These are phyloP conservation scores for Cydia splendana DNA, from an alignment of 1,140 invertebrate species.

Conservation along the genomic window DNA sequence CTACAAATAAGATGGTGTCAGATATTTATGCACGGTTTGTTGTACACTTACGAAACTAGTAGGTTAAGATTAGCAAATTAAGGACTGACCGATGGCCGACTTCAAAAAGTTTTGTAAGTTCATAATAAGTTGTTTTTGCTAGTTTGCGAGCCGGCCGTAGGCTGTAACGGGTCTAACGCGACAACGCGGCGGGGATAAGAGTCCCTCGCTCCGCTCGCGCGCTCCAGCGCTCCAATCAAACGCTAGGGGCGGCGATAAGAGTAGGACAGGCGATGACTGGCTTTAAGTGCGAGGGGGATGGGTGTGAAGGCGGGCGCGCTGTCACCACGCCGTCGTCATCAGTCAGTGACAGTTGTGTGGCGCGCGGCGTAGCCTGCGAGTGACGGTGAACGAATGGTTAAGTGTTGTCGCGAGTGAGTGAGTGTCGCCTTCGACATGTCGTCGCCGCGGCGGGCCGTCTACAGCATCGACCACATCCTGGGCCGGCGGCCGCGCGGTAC, in stretches of 20 bases:
- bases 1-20: too few relatives aligned
- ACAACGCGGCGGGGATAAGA: conserved; percentile 9
- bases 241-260: conserved; percentile 31
- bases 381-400: conserved; percentile 1
- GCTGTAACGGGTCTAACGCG: conserved; percentile 33
- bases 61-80: neutral
- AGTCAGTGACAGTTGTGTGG: neutral
- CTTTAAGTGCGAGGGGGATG: conserved; percentile 19
- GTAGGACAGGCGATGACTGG: neutral
- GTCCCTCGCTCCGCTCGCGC: conserved; percentile 30
- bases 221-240: conserved; percentile 35
- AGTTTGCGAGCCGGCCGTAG: conserved; percentile 3
- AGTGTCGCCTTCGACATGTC: conserved; percentile 45
- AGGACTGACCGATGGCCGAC: neutral
- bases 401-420: conserved; percentile 22
- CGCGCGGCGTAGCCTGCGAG: neutral
- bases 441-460: conserved; percentile 57
- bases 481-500: conserved; percentile 40
- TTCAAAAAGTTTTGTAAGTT: conserved; percentile 1
- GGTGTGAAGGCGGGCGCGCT: conserved; percentile 13
- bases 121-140: neutral
- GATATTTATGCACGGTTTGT: too few relatives aligned
- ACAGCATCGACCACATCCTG: conserved; percentile 71
- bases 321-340: neutral
- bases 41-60: too few relatives aligned